These are phyloP conservation scores for Zaprionus ghesquierei DNA, from an alignment of 1,140 invertebrate species.

Conservation along the genomic window DNA sequence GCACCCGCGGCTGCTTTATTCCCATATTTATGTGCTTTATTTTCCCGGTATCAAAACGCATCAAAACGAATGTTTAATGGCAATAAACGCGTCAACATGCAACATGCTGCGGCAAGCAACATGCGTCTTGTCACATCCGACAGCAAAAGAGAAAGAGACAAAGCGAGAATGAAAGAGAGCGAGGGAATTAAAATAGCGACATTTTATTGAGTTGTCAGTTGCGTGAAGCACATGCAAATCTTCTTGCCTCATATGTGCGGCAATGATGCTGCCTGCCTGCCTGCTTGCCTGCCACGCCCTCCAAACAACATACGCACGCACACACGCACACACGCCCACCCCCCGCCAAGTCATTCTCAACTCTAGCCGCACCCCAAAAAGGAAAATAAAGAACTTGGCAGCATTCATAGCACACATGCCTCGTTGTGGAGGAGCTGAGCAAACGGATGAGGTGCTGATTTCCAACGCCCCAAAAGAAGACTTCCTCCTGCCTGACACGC, in stretches of 20 bases:
- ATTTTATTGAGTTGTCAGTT: conserved; percentile 79
- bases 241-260: conserved; percentile 11
- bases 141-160: neutral
- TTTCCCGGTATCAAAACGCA: conserved; percentile 57
- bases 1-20: neutral
- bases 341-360: neutral
- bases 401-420: conserved; percentile 31
- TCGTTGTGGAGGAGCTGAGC: neutral
- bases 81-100: conserved; percentile 72
- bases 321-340: conserved; percentile 9
- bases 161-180: conserved; percentile 5
- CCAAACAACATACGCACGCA: too few species aligned
- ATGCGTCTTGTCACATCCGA: conserved; percentile 53
- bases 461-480: conserved; percentile 58
- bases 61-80: conserved; percentile 61
- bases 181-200: conserved; percentile 72
- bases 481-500: neutral
- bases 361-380: conserved; percentile 60
- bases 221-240: conserved; percentile 59
- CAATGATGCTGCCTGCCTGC: neutral
- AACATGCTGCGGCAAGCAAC: conserved; percentile 34
- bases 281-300: conserved; percentile 68
- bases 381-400: conserved; percentile 2
- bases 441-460: conserved; percentile 71
- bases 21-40: neutral